Evolutionary conservation across 2,888 invertebrate genomes (phyloP).

Genomic region (Frankliniella intonsa): DNA sequence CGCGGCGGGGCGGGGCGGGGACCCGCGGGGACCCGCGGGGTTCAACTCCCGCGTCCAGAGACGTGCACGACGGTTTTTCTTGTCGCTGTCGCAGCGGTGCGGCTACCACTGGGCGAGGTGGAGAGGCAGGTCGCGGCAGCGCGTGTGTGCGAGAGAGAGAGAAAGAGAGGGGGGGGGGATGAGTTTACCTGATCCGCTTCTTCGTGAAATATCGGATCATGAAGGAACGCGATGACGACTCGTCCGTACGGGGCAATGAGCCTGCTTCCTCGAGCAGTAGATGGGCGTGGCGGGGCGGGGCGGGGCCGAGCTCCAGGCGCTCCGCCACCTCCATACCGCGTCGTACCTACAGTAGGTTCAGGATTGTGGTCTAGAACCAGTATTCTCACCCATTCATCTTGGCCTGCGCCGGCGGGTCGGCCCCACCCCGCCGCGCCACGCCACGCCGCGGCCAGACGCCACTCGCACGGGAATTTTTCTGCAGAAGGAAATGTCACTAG

Average conservation of each 20-base stretch:
- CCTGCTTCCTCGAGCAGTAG: background rate
- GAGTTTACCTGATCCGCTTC: too few species aligned
- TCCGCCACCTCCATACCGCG: background rate
- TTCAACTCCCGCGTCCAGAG: too few species aligned
- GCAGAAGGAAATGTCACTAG: slow-evolving; percentile 26
- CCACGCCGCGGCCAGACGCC: background rate
- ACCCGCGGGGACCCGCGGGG: too few species aligned
- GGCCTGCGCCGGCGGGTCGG: background rate
- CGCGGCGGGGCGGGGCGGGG: too few species aligned
- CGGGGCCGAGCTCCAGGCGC: background rate
- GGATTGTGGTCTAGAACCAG: slow-evolving; percentile 22
- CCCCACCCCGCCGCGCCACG: background rate
- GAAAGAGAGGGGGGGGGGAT: background rate
- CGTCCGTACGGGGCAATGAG: background rate
- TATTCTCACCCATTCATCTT: slow-evolving; percentile 24
- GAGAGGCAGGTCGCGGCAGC: too few species aligned
- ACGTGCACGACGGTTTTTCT: too few species aligned
- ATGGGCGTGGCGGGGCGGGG: background rate
- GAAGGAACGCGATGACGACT: too few species aligned
- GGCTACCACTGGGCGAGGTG: too few species aligned
- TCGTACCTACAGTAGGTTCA: background rate
- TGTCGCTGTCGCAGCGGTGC: too few species aligned
- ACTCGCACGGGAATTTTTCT: slow-evolving; percentile 22
- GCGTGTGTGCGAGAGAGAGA: background rate
- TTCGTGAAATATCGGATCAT: too few species aligned